Evolutionary conservation across 2,888 invertebrate genomes (phyloP).

Genomic region (Sepioteuthis lessoniana): DNA sequence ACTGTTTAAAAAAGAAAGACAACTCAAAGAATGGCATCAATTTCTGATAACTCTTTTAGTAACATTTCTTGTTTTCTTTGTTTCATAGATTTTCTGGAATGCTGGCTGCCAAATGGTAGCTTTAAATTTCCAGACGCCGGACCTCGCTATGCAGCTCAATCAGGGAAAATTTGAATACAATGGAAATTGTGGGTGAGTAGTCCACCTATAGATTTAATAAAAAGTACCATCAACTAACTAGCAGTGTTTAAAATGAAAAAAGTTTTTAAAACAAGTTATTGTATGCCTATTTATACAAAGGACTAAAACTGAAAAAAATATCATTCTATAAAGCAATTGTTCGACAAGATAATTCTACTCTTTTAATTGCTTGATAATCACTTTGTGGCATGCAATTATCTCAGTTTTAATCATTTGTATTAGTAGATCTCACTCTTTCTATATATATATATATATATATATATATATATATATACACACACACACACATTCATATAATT

Average conservation of each 20-base stretch:
- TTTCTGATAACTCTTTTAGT: not conserved
- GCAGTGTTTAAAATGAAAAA: too few relatives aligned
- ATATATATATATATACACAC: slow-evolving; percentile 41
- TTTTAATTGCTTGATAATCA: too few relatives aligned
- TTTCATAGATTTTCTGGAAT: slow-evolving; percentile 96
- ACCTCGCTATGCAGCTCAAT: slow-evolving; percentile 99
- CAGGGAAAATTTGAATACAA: slow-evolving; percentile 99
- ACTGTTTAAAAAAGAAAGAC: too few relatives aligned
- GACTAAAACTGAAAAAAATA: too few relatives aligned
- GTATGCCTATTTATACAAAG: too few relatives aligned
- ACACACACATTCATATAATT: not conserved
- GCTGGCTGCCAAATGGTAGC: slow-evolving; percentile 99
- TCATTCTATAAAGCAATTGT: too few relatives aligned
- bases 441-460: slow-evolving; percentile 36
- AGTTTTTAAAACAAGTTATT: too few relatives aligned
- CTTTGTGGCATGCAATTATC: too few relatives aligned
- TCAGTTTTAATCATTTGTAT: not conserved
- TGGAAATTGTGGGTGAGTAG: slow-evolving; percentile 89
- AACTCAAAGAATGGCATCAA: not conserved
- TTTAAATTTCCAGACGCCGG: slow-evolving; percentile 98
- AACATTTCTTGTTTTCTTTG: not conserved
- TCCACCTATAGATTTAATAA: too few relatives aligned
- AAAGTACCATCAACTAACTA: too few relatives aligned
- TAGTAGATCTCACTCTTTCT: too few relatives aligned
- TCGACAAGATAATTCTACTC: too few relatives aligned